Evolutionary conservation across 2,113 vertebrate genomes (phyloP).

Genomic region (Acanthochromis polyacanthus): DNA sequence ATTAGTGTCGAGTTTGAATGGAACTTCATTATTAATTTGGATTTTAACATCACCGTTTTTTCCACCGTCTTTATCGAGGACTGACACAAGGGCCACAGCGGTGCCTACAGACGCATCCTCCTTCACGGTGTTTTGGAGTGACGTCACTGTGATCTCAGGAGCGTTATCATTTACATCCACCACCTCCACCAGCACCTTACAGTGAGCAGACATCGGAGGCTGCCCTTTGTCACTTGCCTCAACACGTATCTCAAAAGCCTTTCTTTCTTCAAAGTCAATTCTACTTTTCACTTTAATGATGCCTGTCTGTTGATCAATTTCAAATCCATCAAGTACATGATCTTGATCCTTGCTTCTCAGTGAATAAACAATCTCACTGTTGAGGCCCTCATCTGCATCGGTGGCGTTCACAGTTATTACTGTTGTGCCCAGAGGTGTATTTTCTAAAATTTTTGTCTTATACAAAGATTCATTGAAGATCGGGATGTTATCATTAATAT

Average conservation of each 20-base stretch:
- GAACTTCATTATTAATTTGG: conserved; percentile 76
- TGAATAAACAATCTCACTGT: conserved; percentile 80
- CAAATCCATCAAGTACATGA: conserved; percentile 74
- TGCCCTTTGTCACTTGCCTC: conserved; percentile 85
- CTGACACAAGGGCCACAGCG: conserved; percentile 87
- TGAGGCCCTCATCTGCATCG: conserved; percentile 86
- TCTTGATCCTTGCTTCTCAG: conserved; percentile 76
- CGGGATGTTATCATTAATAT: conserved; percentile 88
- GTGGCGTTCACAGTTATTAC: conserved; percentile 81
- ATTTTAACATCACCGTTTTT: conserved; percentile 87
- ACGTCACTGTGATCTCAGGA: conserved; percentile 85
- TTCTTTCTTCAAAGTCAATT: conserved; percentile 85
- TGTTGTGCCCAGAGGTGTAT: conserved; percentile 63
- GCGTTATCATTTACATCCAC: conserved; percentile 89
- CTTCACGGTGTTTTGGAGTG: conserved; percentile 82
- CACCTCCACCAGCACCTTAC: conserved; percentile 85
- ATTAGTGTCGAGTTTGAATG: conserved; percentile 89
- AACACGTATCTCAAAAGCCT: conserved; percentile 86
- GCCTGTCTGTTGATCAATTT: conserved; percentile 71
- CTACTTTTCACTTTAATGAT: conserved; percentile 74
- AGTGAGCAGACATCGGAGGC: conserved; percentile 82
- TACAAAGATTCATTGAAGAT: conserved; percentile 82
- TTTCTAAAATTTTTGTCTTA: conserved; percentile 81
- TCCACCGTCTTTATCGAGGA: conserved; percentile 87
- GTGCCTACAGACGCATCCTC: conserved; percentile 87